Conservation (phyloP, 2,888 invertebrate genomes). For the Oscheius sp. region DNA sequence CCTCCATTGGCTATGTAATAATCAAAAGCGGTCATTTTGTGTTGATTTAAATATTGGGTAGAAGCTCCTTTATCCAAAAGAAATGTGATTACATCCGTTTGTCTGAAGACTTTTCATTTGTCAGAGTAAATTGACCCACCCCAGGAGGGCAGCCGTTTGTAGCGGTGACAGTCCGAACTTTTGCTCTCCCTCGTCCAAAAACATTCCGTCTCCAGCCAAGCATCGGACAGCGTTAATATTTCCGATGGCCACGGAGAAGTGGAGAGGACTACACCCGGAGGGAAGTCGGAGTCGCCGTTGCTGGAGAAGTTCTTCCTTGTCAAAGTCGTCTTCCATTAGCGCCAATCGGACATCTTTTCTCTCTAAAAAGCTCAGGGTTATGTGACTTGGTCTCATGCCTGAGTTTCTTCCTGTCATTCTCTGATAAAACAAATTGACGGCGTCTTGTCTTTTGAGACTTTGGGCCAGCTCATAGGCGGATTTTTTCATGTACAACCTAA, state of each 20-base stretch:
- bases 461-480: constrained; percentile 47
- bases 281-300: constrained; percentile 37
- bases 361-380: background rate
- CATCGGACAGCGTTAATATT: constrained; percentile 46
- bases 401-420: constrained; percentile 23
- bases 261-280: constrained; percentile 47
- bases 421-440: constrained; percentile 42
- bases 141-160: constrained; percentile 44
- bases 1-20: constrained; percentile 32
- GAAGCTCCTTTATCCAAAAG: constrained; percentile 13
- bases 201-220: constrained; percentile 29
- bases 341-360: constrained; percentile 39
- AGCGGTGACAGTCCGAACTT: constrained; percentile 40
- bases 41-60: constrained; percentile 12
- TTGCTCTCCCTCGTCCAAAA: constrained; percentile 38
- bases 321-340: constrained; percentile 36
- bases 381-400: background rate
- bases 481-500: constrained; percentile 25
- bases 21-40: constrained; percentile 35
- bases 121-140: background rate
- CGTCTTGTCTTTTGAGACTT: constrained; percentile 40
- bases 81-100: constrained; percentile 11
- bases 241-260: constrained; percentile 48
- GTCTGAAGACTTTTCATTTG: too few relatives aligned
- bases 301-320: background rate